A percentile compares a stretch with the other conserved stretches of the same genome.
Conservation (phyloP, 2,113 vertebrate species). For the Boleophthalmus pectinirostris region DNA sequence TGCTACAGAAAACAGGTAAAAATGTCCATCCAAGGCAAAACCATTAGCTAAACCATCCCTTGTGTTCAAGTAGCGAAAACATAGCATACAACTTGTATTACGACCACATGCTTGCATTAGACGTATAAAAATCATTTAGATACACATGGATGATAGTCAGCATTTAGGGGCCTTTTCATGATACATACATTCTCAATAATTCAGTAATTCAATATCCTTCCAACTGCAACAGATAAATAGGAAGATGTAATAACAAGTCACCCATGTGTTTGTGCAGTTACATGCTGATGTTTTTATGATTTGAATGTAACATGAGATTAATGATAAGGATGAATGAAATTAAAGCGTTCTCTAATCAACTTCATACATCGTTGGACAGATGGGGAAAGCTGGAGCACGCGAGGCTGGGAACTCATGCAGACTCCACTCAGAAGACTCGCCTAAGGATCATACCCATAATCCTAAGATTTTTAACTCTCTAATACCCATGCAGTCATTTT, state of each 20-base stretch:
- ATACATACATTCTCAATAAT: too few species aligned
- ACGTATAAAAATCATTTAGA: neutral
- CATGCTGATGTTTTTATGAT: neutral
- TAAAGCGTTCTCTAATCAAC: neutral
- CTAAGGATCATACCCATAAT: neutral
- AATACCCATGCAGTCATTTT: neutral
- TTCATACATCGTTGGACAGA: neutral
- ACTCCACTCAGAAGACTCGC: neutral
- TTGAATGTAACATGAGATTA: neutral
- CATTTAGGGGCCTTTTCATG: too few species aligned
- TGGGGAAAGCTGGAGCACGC: neutral
- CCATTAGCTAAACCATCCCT: constrained; percentile 59
- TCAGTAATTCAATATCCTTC: too few species aligned
- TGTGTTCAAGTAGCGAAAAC: constrained; percentile 62
- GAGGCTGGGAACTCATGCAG: neutral
- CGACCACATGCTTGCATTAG: constrained; percentile 46
- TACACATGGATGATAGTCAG: neutral
- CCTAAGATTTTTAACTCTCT: neutral
- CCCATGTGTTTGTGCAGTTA: too few species aligned
- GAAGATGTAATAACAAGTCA: neutral
- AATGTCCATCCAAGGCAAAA: constrained; percentile 26
- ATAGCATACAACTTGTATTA: constrained; percentile 52
- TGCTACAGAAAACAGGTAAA: constrained; percentile 48
- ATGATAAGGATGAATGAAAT: constrained; percentile 1
- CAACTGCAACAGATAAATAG: neutral